These are phyloP conservation scores for Macrochelys suwanniensis DNA, from an alignment of 2,797 vertebrate species.

Conservation along the genomic window DNA sequence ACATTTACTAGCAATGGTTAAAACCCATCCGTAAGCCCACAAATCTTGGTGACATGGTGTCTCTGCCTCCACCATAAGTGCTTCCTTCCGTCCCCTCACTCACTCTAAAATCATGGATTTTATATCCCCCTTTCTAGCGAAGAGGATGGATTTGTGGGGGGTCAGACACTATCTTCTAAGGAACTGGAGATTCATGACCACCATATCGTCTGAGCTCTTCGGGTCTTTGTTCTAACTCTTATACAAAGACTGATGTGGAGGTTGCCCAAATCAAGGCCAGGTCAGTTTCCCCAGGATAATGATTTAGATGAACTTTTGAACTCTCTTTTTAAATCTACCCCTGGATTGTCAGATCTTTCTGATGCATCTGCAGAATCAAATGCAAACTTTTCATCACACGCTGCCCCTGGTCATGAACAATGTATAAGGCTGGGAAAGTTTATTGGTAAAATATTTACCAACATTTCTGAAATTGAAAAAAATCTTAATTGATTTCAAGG, in stretches of 20 bases:
- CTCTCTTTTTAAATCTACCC: background rate
- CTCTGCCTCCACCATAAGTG: background rate
- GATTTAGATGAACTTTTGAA: background rate
- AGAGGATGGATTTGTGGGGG: background rate
- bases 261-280: background rate
- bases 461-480: no score
- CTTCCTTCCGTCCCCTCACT: background rate
- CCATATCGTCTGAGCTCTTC: background rate
- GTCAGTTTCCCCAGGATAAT: background rate
- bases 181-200: background rate
- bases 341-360: background rate
- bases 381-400: background rate
- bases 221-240: background rate
- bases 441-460: no score
- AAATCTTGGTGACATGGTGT: background rate
- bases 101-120: background rate
- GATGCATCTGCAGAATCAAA: background rate
- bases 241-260: background rate
- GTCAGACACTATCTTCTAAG: background rate
- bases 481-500: no score
- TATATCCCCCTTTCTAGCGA: background rate
- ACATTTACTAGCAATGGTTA: background rate
- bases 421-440: no score
- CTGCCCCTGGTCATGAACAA: no score
- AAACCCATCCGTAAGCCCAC: background rate